phyloP scores from a whole-genome alignment of 2,797 vertebrate genomes.

The Cuculus canorus region DNA sequence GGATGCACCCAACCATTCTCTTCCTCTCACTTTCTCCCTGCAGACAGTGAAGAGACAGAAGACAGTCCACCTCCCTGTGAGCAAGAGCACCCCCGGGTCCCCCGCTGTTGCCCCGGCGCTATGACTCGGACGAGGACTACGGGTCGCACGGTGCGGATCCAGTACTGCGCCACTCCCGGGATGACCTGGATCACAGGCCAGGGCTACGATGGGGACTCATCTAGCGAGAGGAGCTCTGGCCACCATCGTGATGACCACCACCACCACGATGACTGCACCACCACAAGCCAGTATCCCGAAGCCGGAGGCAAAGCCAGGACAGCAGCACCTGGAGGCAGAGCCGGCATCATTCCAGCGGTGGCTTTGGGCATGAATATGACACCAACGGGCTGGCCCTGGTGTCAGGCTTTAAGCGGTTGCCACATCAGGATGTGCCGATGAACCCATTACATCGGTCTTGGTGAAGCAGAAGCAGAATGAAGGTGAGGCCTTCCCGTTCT shows the following conservation, averaged over 20 bases:
- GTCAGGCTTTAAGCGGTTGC: slow-evolving; percentile 91
- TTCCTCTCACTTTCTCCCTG: background rate
- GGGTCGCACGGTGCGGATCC: background rate
- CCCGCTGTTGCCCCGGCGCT: accelerated
- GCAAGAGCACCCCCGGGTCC: slow-evolving; percentile 6
- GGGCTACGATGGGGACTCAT: slow-evolving; percentile 83
- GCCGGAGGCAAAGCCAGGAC: slow-evolving; percentile 34
- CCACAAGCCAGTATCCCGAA: background rate
- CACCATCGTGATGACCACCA: background rate
- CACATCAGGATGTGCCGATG: slow-evolving; percentile 69
- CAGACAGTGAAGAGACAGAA: slow-evolving; percentile 92
- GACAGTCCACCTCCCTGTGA: slow-evolving; percentile 84
- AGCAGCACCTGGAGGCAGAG: slow-evolving; percentile 8
- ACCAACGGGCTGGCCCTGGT: slow-evolving; percentile 79
- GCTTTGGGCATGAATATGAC: slow-evolving; percentile 71
- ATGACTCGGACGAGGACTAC: background rate
- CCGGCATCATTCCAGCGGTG: slow-evolving; percentile 30
- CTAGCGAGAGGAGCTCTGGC: slow-evolving; percentile 83
- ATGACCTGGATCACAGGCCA: slow-evolving; percentile 62
- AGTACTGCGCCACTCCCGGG: background rate
- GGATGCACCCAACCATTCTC: background rate
- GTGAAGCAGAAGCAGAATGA: slow-evolving; percentile 85
- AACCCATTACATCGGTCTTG: slow-evolving; percentile 87
- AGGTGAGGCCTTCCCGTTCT: slow-evolving; percentile 74
- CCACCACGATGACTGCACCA: slow-evolving; percentile 15